Base-by-base conservation (phyloP, 1,140 invertebrate species). In the Micrasema longulum region DNA sequence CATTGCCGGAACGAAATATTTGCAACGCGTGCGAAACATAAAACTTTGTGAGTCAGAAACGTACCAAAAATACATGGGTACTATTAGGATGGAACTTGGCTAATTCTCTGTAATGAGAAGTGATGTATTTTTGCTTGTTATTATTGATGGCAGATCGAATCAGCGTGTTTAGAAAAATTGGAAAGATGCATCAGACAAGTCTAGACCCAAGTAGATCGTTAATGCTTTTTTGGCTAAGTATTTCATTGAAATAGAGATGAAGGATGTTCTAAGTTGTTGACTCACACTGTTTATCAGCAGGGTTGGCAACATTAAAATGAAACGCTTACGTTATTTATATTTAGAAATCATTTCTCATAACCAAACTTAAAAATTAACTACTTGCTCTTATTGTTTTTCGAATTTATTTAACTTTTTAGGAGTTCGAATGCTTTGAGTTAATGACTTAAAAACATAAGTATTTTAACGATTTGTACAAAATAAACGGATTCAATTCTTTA, bases 61-160 rank as follows among this genome's bases (percentile, higher is more conserved):
- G n/a, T n/a, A n/a, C n/a, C n/a, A n/a, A n/a, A n/a, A n/a, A n/a
- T n/a, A n/a, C n/a, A n/a, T n/a, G n/a, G n/a, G n/a, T n/a, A n/a
- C n/a, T n/a, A n/a, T n/a, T n/a, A n/a, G n/a, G n/a, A n/a, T n/a
- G n/a, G n/a, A n/a, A n/a, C n/a, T n/a, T 66, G 63, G 63, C 63
- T n/a, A n/a, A 66, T 23, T 36, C 16, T 10, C 63, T 14, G 22
- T n/a, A 18, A 31, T 50, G 63, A 66, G 45, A 26, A 35, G 43
- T n/a, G 12, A 5, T 18, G 53, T 57, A 57, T 57, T 57, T 57
- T 57, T 57, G 36, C 53, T 53, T 53, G 10, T 6, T n/a, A n/a
- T n/a, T n/a, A n/a, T 50, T 3, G 14, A 18, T 66, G 63, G 50
- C 45, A 52, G 47, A 65, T 65, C 47, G 20, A 36, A 67, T 36